Evolutionary conservation across 2,797 vertebrate species (phyloP).

Genomic region (Pelobates cultripes): DNA sequence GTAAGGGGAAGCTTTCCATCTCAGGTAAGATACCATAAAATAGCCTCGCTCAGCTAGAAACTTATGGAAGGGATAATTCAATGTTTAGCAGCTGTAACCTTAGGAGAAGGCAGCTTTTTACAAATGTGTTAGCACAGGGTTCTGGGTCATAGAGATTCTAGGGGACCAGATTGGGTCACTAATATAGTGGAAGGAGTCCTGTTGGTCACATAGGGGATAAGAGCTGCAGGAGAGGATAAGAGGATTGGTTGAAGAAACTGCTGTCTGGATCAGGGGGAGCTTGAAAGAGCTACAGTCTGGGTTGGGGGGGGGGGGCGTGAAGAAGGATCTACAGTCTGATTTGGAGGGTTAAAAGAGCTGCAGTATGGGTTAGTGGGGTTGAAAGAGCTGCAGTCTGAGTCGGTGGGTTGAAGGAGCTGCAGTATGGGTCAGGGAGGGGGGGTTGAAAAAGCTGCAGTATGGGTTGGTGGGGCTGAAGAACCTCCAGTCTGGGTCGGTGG

Average conservation of each 20-base stretch:
- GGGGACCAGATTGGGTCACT: neutral
- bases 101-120: neutral
- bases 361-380: neutral
- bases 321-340: too few species aligned
- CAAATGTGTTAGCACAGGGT: neutral
- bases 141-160: neutral
- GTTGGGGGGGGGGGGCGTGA: too few species aligned
- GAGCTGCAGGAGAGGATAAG: too few species aligned
- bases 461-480: neutral
- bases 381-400: neutral
- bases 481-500: neutral
- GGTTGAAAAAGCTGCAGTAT: neutral
- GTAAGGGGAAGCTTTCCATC: slow-evolving; percentile 87
- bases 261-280: neutral
- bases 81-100: too few species aligned
- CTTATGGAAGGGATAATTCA: too few species aligned
- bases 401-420: neutral
- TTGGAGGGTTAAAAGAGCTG: too few species aligned
- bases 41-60: too few species aligned
- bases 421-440: neutral
- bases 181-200: neutral
- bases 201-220: neutral
- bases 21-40: slow-evolving; percentile 74
- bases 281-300: neutral
- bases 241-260: neutral